These are phyloP conservation scores for Lacerta agilis DNA, from an alignment of 2,797 vertebrate species.

Conservation along the genomic window DNA sequence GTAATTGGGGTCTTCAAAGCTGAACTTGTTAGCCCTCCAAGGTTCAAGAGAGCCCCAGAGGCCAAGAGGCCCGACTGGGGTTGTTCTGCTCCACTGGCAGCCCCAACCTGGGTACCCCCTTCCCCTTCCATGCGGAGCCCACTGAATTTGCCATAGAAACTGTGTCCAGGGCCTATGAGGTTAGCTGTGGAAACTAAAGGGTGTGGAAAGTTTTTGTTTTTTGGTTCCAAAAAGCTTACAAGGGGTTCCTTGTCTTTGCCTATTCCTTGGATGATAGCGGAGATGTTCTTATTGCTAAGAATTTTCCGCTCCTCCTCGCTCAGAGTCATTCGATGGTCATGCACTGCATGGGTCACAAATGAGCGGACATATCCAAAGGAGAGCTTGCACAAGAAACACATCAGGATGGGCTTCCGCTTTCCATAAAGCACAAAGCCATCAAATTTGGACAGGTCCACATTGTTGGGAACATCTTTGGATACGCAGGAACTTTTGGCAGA, in stretches of 20 bases:
- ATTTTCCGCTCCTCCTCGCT: conserved; percentile 97
- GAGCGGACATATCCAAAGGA: conserved; percentile 98
- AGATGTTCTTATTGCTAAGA: conserved; percentile 97
- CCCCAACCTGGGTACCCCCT: conserved; percentile 83
- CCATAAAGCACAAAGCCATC: conserved; percentile 98
- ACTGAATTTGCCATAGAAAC: conserved; percentile 99
- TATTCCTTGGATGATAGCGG: conserved; percentile 99
- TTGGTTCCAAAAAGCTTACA: conserved; percentile 99
- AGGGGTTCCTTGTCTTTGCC: conserved; percentile 99
- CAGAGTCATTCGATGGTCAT: conserved; percentile 99
- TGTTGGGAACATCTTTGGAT: conserved; percentile 99
- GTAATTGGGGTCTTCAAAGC: conserved; percentile 88
- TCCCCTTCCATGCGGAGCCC: conserved; percentile 94
- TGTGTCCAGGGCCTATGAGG: conserved; percentile 95
- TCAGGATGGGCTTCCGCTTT: conserved; percentile 99
- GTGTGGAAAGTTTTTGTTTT: conserved; percentile 95
- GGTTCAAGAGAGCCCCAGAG: conserved; percentile 87
- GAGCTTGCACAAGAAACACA: conserved; percentile 99
- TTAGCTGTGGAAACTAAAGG: conserved; percentile 89
- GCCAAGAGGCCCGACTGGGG: conserved; percentile 82
- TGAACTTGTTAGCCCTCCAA: conserved; percentile 89
- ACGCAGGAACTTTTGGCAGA: conserved; percentile 99
- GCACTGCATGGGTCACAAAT: conserved; percentile 97
- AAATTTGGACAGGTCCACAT: conserved; percentile 99
- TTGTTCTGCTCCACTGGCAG: conserved; percentile 68